A percentile compares a stretch with the other conserved stretches of the same genome.
Evolutionary conservation across 2,797 vertebrate species (phyloP).

Genomic region (Pteropus rufus): DNA sequence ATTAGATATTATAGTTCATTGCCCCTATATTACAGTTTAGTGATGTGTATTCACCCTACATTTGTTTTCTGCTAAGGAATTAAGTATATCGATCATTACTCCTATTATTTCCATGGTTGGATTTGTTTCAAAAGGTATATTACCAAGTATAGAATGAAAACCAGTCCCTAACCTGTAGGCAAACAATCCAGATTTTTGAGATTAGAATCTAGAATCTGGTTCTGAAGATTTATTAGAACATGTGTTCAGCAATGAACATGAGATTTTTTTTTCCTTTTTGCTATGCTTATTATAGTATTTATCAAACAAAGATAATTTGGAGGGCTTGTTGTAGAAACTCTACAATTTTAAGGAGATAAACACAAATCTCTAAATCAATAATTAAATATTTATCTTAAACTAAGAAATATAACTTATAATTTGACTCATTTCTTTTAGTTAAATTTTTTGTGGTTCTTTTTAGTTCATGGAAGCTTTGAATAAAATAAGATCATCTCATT

Average conservation of each 20-base stretch:
- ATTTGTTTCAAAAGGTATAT: not conserved
- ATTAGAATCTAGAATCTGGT: not conserved
- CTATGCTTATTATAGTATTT: not conserved
- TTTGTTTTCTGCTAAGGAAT: not conserved
- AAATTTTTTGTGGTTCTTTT: not conserved
- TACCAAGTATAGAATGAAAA: constrained; percentile 36
- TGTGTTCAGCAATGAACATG: not conserved
- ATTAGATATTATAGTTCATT: not conserved
- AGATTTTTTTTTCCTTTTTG: not conserved
- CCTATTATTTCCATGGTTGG: not conserved
- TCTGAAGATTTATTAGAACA: not conserved
- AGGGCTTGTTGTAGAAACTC: not conserved
- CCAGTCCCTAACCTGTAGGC: not conserved
- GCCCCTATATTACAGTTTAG: not conserved
- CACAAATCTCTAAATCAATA: not conserved
- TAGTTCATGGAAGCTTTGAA: not conserved
- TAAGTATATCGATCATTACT: not conserved
- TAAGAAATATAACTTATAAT: constrained; percentile 38
- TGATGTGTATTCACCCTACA: not conserved
- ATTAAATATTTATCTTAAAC: not conserved
- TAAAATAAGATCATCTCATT: constrained; percentile 28
- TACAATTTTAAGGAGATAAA: constrained; percentile 33
- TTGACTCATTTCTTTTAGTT: constrained; percentile 22
- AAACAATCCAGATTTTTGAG: not conserved
- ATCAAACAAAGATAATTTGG: not conserved